phyloP scores from a whole-genome alignment of 2,113 vertebrate species.

The Salminus brasiliensis region DNA sequence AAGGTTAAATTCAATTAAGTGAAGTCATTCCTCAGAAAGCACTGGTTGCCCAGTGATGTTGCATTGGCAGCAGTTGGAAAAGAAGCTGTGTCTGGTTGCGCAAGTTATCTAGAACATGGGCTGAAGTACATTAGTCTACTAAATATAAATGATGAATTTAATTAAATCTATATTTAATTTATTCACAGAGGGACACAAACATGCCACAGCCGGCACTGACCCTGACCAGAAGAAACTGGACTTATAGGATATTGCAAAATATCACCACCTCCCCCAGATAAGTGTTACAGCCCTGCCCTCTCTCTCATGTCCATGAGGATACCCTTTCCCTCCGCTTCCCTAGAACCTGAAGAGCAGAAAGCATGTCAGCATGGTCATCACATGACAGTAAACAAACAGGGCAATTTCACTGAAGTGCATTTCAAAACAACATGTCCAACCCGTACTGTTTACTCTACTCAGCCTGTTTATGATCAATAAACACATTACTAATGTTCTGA shows the following conservation, averaged over 20 bases:
- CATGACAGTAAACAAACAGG: not conserved
- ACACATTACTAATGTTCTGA: not conserved
- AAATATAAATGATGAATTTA: no score
- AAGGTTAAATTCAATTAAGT: no score
- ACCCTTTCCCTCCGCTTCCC: conserved; percentile 36
- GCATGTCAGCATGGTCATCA: not conserved
- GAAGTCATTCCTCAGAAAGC: no score
- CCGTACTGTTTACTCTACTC: no score
- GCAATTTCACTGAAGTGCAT: not conserved
- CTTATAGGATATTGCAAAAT: conserved; percentile 20
- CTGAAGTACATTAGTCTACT: no score
- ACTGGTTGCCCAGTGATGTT: no score
- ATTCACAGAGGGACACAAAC: no score
- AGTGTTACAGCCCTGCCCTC: not conserved
- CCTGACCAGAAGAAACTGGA: not conserved
- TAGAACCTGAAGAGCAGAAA: not conserved
- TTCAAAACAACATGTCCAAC: not conserved
- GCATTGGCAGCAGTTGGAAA: no score
- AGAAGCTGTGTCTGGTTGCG: no score
- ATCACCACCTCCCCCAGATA: conserved; percentile 27
- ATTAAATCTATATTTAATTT: no score
- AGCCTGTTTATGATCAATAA: not conserved
- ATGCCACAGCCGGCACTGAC: no score
- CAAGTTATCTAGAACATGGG: no score
- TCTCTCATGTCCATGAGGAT: not conserved